These are phyloP conservation scores for Scaptodrosophila latifasciaeformis DNA, from an alignment of 2,888 invertebrate genomes.

Conservation along the genomic window DNA sequence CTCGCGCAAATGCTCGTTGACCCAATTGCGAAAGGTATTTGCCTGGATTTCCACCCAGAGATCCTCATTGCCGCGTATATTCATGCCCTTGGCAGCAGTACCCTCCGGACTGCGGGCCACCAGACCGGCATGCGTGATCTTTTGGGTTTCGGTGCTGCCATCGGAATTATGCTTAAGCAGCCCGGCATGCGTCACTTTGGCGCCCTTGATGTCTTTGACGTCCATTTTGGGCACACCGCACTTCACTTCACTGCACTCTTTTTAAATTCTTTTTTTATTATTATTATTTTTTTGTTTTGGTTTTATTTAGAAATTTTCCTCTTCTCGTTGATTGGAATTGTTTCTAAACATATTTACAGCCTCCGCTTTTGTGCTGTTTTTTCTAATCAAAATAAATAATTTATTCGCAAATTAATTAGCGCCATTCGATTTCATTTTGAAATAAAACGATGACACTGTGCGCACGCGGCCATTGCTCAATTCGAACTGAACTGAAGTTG, in stretches of 20 bases:
- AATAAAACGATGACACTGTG: constrained; percentile 26
- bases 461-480: constrained; percentile 65
- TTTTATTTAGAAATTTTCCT: no score
- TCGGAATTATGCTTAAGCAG: constrained; percentile 78
- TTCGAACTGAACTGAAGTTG: constrained; percentile 22
- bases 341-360: neutral
- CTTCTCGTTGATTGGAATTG: no score
- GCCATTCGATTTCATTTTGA: constrained; percentile 23
- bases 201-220: constrained; percentile 76
- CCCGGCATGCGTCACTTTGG: constrained; percentile 79
- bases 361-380: constrained; percentile 14
- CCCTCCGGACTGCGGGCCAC: constrained; percentile 94
- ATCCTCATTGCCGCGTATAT: constrained; percentile 94
- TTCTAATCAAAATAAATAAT: no score
- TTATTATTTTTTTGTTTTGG: neutral
- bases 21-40: constrained; percentile 97
- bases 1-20: constrained; percentile 91
- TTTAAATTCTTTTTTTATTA: neutral
- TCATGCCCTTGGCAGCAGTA: constrained; percentile 96
- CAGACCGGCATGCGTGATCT: constrained; percentile 85
- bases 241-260: constrained; percentile 22
- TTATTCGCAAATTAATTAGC: constrained; percentile 10
- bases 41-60: constrained; percentile 97
- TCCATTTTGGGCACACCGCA: constrained; percentile 63
- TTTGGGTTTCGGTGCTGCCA: constrained; percentile 78